Percentiles rank a stretch among this genome's conserved stretches.
Evolutionary conservation across 2,888 invertebrate genomes (phyloP).

Genomic region (Branchellion lobata): DNA sequence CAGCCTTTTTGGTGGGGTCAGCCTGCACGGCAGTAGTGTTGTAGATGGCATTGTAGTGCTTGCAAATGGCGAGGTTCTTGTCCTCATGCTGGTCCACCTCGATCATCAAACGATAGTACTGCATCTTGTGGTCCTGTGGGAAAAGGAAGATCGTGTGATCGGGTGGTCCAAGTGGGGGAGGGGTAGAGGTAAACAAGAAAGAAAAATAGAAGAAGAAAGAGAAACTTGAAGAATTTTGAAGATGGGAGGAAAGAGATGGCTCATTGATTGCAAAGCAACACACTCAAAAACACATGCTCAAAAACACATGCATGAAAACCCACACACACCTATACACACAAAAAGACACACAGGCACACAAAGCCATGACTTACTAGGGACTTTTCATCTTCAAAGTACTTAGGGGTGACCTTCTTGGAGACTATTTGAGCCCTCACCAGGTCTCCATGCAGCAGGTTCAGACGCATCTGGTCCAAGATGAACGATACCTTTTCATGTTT

Average conservation of each 20-base stretch:
- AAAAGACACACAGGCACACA: too few relatives aligned
- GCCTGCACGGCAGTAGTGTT: slow-evolving; percentile 75
- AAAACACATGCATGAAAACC: too few relatives aligned
- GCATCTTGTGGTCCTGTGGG: slow-evolving; percentile 69
- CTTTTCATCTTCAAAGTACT: slow-evolving; percentile 88
- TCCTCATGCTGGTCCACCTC: slow-evolving; percentile 90
- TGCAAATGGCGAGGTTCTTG: slow-evolving; percentile 87
- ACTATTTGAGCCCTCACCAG: slow-evolving; percentile 96
- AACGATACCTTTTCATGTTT: slow-evolving; percentile 92
- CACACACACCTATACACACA: too few relatives aligned
- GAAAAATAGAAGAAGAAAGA: too few relatives aligned
- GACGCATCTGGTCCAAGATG: slow-evolving; percentile 95
- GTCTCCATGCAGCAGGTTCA: slow-evolving; percentile 91
- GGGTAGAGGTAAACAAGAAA: too few relatives aligned
- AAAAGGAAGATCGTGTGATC: too few relatives aligned
- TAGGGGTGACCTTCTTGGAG: slow-evolving; percentile 94
- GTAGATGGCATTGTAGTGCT: slow-evolving; percentile 89
- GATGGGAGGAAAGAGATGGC: too few relatives aligned
- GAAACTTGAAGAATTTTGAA: too few relatives aligned
- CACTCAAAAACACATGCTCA: too few relatives aligned
- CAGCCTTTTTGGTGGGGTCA: slow-evolving; percentile 69
- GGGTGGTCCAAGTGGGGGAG: too few relatives aligned
- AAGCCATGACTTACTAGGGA: slow-evolving; percentile 68
- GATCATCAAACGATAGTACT: slow-evolving; percentile 83
- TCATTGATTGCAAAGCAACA: too few relatives aligned